Conservation (phyloP, 2,888 invertebrate genomes). For the Stenotaenia linearis region DNA sequence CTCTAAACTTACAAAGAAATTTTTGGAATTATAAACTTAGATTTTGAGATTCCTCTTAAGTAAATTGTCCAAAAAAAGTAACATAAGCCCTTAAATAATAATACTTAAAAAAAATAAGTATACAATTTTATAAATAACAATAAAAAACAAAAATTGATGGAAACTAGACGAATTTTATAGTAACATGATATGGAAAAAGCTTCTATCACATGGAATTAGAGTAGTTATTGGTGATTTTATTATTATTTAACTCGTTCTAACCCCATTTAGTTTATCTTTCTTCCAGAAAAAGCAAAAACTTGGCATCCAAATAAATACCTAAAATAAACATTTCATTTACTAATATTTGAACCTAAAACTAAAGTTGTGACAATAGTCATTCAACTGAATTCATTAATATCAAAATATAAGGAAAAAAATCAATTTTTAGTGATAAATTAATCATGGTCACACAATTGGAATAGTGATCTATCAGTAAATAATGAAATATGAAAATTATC, state of each 20-base stretch:
- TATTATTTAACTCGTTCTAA: background rate
- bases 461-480: no score
- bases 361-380: background rate
- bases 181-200: slow-evolving; percentile 5
- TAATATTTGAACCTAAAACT: background rate
- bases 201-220: slow-evolving; percentile 3
- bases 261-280: background rate
- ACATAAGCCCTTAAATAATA: background rate
- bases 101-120: background rate
- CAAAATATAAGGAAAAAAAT: background rate
- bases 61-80: background rate
- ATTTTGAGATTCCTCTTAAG: background rate
- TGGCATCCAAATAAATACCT: background rate
- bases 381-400: background rate
- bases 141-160: background rate
- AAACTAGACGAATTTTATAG: background rate
- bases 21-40: background rate
- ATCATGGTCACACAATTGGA: background rate
- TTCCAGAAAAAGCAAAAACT: background rate
- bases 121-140: background rate
- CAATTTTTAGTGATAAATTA: background rate
- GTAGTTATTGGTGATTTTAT: background rate
- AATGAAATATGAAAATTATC: no score
- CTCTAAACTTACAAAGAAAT: background rate
- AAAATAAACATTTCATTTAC: background rate